phyloP scores from a whole-genome alignment of 1,140 invertebrate species.

The Bradynema listronoti region DNA sequence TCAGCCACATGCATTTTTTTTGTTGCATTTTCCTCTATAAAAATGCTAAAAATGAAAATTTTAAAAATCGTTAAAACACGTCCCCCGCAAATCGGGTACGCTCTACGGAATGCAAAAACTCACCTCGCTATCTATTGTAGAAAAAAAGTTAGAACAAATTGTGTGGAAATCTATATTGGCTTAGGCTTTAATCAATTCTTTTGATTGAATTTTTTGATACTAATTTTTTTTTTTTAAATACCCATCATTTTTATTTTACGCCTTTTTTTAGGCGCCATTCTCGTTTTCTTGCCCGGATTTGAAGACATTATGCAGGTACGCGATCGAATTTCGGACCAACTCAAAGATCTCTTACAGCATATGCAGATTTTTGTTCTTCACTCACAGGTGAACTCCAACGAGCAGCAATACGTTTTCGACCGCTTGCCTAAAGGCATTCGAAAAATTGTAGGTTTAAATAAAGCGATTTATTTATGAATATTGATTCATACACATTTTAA shows the following conservation, averaged over 20 bases:
- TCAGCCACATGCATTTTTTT: no score
- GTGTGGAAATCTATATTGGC: no score
- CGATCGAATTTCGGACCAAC: slow-evolving; percentile 64
- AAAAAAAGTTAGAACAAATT: no score
- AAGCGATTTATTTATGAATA: slow-evolving; percentile 26
- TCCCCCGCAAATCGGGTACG: no score
- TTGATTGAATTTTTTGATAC: no score
- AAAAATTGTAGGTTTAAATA: slow-evolving; percentile 65
- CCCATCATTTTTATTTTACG: neutral
- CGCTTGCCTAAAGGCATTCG: slow-evolving; percentile 64
- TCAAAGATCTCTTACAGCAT: neutral
- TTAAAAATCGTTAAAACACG: no score
- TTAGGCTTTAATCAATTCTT: no score
- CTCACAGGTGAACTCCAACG: slow-evolving; percentile 66
- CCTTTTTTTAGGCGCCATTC: slow-evolving; percentile 21
- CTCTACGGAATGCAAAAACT: no score
- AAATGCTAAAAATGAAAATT: no score
- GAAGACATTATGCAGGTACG: slow-evolving; percentile 76
- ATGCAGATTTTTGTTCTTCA: slow-evolving; percentile 65
- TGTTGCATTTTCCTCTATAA: no score
- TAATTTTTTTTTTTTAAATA: slow-evolving; percentile 11
- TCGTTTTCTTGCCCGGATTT: slow-evolving; percentile 81
- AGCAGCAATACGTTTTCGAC: slow-evolving; percentile 74
- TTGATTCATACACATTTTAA: neutral
- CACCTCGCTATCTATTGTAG: no score